Evolutionary conservation across 1,140 invertebrate species (phyloP), one percentile per base, ranked within the genome.

Genomic region (Camponotus pennsylvanicus): DNA sequence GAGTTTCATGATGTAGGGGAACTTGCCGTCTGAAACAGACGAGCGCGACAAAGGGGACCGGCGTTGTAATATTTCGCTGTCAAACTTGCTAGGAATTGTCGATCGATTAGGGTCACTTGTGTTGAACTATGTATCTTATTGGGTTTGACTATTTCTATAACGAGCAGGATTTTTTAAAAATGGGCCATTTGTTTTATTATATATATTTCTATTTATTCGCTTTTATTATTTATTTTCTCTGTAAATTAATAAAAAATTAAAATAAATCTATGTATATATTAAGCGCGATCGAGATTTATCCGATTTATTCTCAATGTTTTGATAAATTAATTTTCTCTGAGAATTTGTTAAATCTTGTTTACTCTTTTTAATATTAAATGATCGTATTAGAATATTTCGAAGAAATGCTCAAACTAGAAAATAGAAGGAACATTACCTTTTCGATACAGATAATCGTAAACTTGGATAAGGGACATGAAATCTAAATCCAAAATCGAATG

Each of bases 1-100:
- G 83, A 99, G 96, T 96, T 99, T 99, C 97, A 99, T 98, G 91
- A 99, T 98, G 96, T 99, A 99, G 84, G 99, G 99, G 95, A 98
- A 99, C 95, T 99, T 99, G 83, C 98, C 98, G 94, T 97, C 98
- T 99, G 91, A 7, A 90, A 80, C 71, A 88, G 49, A 70, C 42
- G 69, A 66, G 27, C 59, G 40, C 27, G 32, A n/a, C 34, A 64
- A 52, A 21, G 49, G 49, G 49, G 66, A 37, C 13, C 71, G 55
- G 57, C 34, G 57, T 78, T 85, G 73, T 76, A 78, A 78, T 85
- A 40, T 55, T 34, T 69, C 34, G 45, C 34, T n/a, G 63, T 21
- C n/a, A 27, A 69, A 69, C 75, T 45, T 27, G 34, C 45, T 13
- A 32, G 45, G 34, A n/a, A 78, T 59, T 18, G 40, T 27, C 57